Base-by-base conservation (phyloP, 2,888 invertebrate genomes). In the Serrognathus titanus region DNA sequence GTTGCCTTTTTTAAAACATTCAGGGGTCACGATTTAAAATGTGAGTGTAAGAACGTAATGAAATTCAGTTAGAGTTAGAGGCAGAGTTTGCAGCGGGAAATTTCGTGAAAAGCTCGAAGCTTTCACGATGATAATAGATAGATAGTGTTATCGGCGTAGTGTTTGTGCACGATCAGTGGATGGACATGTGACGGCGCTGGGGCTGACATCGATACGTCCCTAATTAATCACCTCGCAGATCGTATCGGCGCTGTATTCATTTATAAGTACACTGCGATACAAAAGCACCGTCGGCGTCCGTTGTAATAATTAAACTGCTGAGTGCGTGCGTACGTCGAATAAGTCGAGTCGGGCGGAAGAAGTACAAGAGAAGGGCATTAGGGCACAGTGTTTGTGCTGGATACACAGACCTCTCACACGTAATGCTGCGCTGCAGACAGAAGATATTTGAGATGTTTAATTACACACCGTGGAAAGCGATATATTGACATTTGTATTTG, bases 311-410 rank as follows among this genome's bases (percentile, higher is more conserved):
- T 57, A 57, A 57, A 57, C 46, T 57, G 53, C 57, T 43, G 38
- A 40, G 48, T 53, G 48, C 57, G 57, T 57, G 53, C 53, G 49
- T 37, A 48, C 43, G 12, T 43, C 43, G 43, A 43, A 43, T 40
- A 35, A 47, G 50, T 43, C 59, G 62, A 66, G 50, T 60, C 63
- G 60, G 61, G 67, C 67, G 68, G 68, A 68, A 68, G 68, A 66
- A 66, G 60, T 68, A 68, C 68, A 68, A 65, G 67, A 66, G 68
- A 68, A 68, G 65, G 64, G 68, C 68, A 68, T 68, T 68, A 68
- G 64, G 63, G 63, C 58, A 58, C 53, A 47, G 11, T 66, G 63
- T 66, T 66, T 66, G 64, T 61, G 51, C 59, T 58, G 55, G 57
- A 63, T 57, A 63, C 60, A 62, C 61, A 61, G 57, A 60, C 58